Base-by-base conservation (phyloP, 2,797 vertebrate genomes). In the Synanceia verrucosa region DNA sequence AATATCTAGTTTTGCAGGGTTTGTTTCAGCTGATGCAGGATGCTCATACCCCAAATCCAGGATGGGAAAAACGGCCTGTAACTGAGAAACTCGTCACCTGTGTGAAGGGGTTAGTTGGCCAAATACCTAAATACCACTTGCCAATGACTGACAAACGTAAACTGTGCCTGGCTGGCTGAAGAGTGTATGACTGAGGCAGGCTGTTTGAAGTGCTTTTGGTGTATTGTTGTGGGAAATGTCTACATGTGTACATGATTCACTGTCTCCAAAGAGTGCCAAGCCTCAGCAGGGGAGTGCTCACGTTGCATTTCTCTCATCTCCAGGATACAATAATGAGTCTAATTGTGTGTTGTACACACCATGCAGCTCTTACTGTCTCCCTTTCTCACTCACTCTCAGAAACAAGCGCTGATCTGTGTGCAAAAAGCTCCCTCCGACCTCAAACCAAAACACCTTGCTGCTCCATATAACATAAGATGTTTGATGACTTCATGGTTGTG, bases 291-390 rank as follows among this genome's bases (percentile, higher is more conserved):
- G 86, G 59, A 73, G 66, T 73, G 61, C 86, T 65, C 85, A 89
- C 87, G 84, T 84, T 90, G 81, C 92, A 82, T 84, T 90, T 83
- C 93, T 95, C 56, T 89, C 90, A 90, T 93, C 92, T 93, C 84
- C 85, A 91, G 88, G 85, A 88, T 90, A 88, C 82, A 90, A 72
- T 82, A 91, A 94, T 92, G 92, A 93, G 88, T 85, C 88, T 95
- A 92, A 94, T 93, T 93, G 91, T 94, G 84, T 95, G 80, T 92
- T 83, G 86, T 88, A 86, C 87, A 71, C 88, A 79, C 93, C 88
- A 84, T 92, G 86, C 34, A 80, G 83, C 73, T 91, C 81, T 70
- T 88, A 79, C 82, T 85, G 89, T 61, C 78, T 82, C 64, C 88
- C 76, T 70, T 80, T 76, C 39, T 58, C 24, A 44, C 68, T 69